Conservation (phyloP, 2,797 vertebrate species). For the Podargus strigoides region DNA sequence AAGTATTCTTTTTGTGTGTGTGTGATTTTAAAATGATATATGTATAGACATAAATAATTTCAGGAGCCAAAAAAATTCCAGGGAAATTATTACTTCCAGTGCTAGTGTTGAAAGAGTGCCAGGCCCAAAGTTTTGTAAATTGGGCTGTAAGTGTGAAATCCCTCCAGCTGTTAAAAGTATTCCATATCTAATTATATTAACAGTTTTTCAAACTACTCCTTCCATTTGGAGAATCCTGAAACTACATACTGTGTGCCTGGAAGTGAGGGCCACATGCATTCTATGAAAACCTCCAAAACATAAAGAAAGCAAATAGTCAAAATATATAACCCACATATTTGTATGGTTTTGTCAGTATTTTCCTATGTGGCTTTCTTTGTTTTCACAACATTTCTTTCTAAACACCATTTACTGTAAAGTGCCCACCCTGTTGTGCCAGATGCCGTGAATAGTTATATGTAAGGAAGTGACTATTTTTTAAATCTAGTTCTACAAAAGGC, state of each 20-base stretch:
- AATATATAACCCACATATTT: constrained; percentile 59
- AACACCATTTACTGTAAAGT: constrained; percentile 56
- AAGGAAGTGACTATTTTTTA: constrained; percentile 55
- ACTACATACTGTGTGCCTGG: constrained; percentile 26
- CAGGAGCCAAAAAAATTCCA: constrained; percentile 57
- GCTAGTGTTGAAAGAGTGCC: constrained; percentile 70
- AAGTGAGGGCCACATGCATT: constrained; percentile 36
- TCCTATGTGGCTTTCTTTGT: constrained; percentile 40
- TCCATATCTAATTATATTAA: constrained; percentile 75
- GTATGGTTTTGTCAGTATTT: constrained; percentile 39
- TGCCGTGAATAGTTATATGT: not conserved
- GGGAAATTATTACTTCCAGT: constrained; percentile 75
- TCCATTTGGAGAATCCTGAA: constrained; percentile 63
- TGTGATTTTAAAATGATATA: constrained; percentile 61
- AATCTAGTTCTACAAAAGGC: constrained; percentile 45
- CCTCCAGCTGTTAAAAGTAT: constrained; percentile 80
- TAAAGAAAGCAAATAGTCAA: constrained; percentile 57
- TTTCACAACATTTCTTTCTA: constrained; percentile 59
- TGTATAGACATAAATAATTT: constrained; percentile 67
- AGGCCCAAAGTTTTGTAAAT: constrained; percentile 74
- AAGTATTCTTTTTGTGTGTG: not conserved
- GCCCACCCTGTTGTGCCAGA: constrained; percentile 56
- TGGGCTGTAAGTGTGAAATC: constrained; percentile 79
- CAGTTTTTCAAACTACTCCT: constrained; percentile 62
- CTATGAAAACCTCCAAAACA: constrained; percentile 52